phyloP scores from a whole-genome alignment of 2,113 vertebrate genomes.

The Sinosuthora webbiana region DNA sequence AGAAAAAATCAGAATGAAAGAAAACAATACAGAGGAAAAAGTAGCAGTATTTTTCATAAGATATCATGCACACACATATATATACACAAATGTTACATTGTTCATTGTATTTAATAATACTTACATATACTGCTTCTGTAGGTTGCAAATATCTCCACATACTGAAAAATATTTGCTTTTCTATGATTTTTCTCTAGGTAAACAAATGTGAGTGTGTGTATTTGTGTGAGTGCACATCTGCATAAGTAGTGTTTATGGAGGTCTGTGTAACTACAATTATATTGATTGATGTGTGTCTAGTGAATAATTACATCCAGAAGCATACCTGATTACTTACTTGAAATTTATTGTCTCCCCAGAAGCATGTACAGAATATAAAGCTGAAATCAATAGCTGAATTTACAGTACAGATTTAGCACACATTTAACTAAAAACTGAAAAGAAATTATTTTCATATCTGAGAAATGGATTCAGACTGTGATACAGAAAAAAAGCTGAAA shows the following conservation, averaged over 20 bases:
- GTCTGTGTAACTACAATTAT: neutral
- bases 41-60: neutral
- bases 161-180: neutral
- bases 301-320: neutral
- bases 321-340: neutral
- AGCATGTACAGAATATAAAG: neutral
- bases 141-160: neutral
- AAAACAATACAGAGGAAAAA: neutral
- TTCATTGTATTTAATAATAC: neutral
- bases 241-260: neutral
- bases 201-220: neutral
- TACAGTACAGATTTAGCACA: neutral
- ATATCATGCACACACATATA: rapidly evolving
- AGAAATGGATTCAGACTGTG: neutral
- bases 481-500: neutral
- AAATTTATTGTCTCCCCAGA: neutral
- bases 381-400: neutral
- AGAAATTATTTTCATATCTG: neutral
- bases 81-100: neutral
- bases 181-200: neutral
- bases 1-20: neutral
- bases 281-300: neutral
- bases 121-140: rapidly evolving
- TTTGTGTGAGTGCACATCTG: neutral
- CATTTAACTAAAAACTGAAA: neutral